Evolutionary conservation across 2,113 vertebrate genomes (phyloP), one percentile per base, ranked within the genome.

Genomic region (Pseudopipra pipra): DNA sequence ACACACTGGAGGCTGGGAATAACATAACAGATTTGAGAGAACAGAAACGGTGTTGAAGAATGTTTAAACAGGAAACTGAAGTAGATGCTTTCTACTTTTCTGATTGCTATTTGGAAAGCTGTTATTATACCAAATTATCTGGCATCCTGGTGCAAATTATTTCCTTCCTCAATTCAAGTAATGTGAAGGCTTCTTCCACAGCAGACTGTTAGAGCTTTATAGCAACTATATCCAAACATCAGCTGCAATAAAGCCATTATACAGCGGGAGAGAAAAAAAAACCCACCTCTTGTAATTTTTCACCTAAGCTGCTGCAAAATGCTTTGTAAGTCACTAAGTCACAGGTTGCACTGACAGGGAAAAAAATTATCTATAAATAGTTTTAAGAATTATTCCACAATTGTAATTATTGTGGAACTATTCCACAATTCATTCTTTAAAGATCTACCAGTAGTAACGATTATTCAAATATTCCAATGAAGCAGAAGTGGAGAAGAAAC

Each of bases 141-240:
- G 55, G 70, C 83, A 93, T 92, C 77, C 78, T 97, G 66, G 93
- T 95, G 85, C 84, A 97, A 96, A 96, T 88, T 79, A 96, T 91
- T 97, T 97, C 97, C 97, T 97, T 97, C 97, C 97, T 96, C 96
- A 96, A 95, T 85, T 96, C 63, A 94, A 92, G 72, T 88, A 96
- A 95, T 46, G 51, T 31, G 62, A 96, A 95, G 75, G 13, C 47
- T 80, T 63, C 44, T 73, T 85, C 66, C 46, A 72, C 13, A 51
- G 59, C 35, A 94, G 59, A 77, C 8, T 81, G 75, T 68, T 61
- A 80, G 63, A 82, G 44, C 18, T 89, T 92, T 75, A 85, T 52
- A 79, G 86, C 54, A 81, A 85, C 76, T 67, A 82, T 91, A 94
- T 44, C 88, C 58, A 70, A 95, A 89, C 15, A 74, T 46, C 62